Evolutionary conservation across 2,113 vertebrate genomes (phyloP).

Genomic region (Empidonax traillii): DNA sequence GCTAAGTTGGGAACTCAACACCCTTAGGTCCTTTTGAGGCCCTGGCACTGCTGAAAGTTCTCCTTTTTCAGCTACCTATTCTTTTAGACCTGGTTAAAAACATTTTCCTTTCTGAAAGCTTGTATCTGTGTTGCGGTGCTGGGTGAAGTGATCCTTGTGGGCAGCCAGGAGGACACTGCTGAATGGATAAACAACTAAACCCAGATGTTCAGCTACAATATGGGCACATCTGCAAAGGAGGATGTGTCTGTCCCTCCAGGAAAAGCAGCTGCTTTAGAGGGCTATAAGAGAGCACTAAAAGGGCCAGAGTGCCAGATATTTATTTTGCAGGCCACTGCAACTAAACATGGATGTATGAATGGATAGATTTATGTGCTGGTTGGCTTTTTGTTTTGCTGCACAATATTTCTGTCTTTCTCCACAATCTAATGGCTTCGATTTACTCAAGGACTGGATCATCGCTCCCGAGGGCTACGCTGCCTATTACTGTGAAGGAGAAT

Average conservation of each 20-base stretch:
- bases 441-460: slow-evolving; percentile 94
- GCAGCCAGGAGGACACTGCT: background rate
- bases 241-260: background rate
- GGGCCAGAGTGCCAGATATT: background rate
- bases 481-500: slow-evolving; percentile 97
- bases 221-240: background rate
- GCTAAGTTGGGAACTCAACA: background rate
- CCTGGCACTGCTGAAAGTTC: background rate
- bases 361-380: background rate
- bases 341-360: background rate
- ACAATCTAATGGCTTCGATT: background rate
- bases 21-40: background rate
- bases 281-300: background rate
- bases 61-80: fast-evolving
- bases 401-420: background rate
- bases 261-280: background rate
- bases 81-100: background rate
- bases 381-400: background rate
- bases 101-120: background rate
- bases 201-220: background rate
- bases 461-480: slow-evolving; percentile 95
- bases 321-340: background rate
- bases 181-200: background rate
- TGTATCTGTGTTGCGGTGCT: background rate
- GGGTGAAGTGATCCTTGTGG: background rate